phyloP scores from a whole-genome alignment of 2,888 invertebrate species.

The Labia minor region DNA sequence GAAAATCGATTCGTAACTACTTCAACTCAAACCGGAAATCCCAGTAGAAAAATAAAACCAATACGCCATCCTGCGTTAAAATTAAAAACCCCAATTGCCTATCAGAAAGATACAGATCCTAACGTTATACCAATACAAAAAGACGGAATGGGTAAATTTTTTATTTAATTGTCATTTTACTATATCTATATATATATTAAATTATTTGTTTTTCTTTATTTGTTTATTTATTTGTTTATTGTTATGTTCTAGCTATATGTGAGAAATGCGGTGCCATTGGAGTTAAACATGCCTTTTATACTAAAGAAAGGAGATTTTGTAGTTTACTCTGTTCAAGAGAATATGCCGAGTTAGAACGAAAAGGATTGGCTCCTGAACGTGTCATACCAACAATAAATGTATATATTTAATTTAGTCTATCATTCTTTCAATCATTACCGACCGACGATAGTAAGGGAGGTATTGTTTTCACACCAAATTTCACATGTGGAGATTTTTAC shows the following conservation, averaged over 20 bases:
- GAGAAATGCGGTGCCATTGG: conserved; percentile 76
- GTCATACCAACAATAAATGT: neutral
- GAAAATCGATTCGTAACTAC: conserved; percentile 36
- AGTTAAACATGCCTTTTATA: conserved; percentile 77
- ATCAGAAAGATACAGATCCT: conserved; percentile 67
- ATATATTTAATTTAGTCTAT: neutral
- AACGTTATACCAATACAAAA: conserved; percentile 78
- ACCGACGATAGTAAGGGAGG: no score
- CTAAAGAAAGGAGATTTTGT: conserved; percentile 69
- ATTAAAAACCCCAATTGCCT: conserved; percentile 65
- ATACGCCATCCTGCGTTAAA: conserved; percentile 62
- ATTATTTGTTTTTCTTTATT: conserved; percentile 19
- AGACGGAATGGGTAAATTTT: conserved; percentile 75
- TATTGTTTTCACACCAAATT: no score
- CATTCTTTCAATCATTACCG: no score
- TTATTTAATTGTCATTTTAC: conserved; percentile 17
- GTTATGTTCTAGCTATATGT: conserved; percentile 70
- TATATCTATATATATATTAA: neutral
- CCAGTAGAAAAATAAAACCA: conserved; percentile 55
- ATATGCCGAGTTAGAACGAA: conserved; percentile 26
- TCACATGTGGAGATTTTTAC: no score
- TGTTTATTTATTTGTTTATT: no score
- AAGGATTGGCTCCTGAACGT: neutral
- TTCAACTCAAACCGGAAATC: conserved; percentile 41
- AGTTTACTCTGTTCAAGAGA: conserved; percentile 65